A percentile compares a stretch with the other conserved stretches of the same genome.
Evolutionary conservation across 1,140 invertebrate species (phyloP).

Genomic region (Pissodes strobi): DNA sequence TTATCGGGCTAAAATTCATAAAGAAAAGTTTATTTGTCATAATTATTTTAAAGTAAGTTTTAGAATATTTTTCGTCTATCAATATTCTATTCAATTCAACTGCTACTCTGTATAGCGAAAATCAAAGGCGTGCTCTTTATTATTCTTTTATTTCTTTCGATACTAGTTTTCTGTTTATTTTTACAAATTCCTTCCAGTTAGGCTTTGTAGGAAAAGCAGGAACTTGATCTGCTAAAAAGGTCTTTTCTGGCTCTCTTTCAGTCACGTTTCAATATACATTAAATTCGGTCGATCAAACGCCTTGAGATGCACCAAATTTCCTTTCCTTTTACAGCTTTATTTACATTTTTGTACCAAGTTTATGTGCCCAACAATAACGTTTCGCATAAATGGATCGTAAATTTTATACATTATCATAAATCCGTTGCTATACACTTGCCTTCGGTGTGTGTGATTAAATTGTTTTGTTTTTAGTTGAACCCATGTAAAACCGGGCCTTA

Average conservation of each 20-base stretch:
- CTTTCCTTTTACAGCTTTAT: constrained; percentile 12
- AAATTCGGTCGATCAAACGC: constrained; percentile 15
- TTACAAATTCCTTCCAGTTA: background rate
- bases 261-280: constrained; percentile 13
- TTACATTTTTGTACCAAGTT: constrained; percentile 22
- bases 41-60: too few relatives aligned
- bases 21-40: too few relatives aligned
- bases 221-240: constrained; percentile 12
- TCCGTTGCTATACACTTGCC: constrained; percentile 10
- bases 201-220: background rate
- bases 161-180: constrained; percentile 3
- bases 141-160: background rate
- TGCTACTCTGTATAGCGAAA: too few relatives aligned
- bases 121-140: too few relatives aligned
- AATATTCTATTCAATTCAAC: too few relatives aligned
- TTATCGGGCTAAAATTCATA: too few relatives aligned
- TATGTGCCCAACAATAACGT: constrained; percentile 19
- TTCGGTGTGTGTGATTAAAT: constrained; percentile 17
- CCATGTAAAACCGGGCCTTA: constrained; percentile 12
- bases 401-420: constrained; percentile 22
- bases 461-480: constrained; percentile 21
- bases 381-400: constrained; percentile 23
- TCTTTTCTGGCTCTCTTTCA: background rate
- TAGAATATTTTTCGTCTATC: too few relatives aligned
- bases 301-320: constrained; percentile 13